Conservation (phyloP, 53 echinoderm and acorn worm species). For the Stichopus horrens region DNA sequence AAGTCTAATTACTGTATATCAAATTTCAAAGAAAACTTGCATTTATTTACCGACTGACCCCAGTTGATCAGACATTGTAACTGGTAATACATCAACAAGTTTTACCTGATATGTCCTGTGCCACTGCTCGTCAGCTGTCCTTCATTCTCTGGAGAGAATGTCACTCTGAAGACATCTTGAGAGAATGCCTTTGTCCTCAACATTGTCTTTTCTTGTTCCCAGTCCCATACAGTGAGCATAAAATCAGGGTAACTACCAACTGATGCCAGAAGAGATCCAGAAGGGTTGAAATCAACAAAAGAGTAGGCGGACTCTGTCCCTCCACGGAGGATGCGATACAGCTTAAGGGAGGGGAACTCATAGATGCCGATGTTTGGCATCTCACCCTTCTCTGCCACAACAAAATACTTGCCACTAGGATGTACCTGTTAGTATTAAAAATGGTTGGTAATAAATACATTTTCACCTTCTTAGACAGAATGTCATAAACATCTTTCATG, state of each 20-base stretch:
- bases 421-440: constrained; percentile 62
- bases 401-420: constrained; percentile 92
- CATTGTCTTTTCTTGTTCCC: constrained; percentile 84
- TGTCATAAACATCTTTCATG: no score
- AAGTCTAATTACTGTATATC: no score
- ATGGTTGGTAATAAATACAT: no score
- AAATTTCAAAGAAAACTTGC: no score
- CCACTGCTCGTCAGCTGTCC: constrained; percentile 92
- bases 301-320: constrained; percentile 86
- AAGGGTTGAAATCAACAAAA: constrained; percentile 94
- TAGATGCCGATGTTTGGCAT: constrained; percentile 88
- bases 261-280: constrained; percentile 81
- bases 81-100: not conserved
- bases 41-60: not conserved
- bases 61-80: not conserved
- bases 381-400: constrained; percentile 85
- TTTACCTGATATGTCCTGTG: constrained; percentile 92
- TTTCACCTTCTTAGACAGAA: no score
- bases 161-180: constrained; percentile 95
- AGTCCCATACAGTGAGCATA: constrained; percentile 97
- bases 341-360: constrained; percentile 85
- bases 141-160: constrained; percentile 94
- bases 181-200: constrained; percentile 96
- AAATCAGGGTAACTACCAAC: constrained; percentile 87
- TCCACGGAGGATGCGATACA: constrained; percentile 79